Evolutionary conservation across 2,888 invertebrate species (phyloP).

Genomic region (Drosophila colorata): DNA sequence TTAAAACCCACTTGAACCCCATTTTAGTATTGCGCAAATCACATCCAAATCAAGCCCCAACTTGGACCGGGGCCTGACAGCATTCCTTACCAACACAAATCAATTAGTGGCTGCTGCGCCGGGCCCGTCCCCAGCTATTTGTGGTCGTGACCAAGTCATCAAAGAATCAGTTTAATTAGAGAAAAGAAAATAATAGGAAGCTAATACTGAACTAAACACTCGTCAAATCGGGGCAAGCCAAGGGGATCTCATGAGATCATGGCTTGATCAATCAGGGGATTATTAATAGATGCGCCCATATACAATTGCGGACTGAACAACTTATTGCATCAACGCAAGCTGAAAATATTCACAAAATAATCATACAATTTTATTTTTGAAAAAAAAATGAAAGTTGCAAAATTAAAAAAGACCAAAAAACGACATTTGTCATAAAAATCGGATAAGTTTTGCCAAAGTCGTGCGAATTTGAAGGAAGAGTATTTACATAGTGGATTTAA

Average conservation of each 20-base stretch:
- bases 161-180: slow-evolving; percentile 25
- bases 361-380: too few species aligned
- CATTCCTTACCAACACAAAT: slow-evolving; percentile 49
- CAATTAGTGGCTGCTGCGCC: slow-evolving; percentile 38
- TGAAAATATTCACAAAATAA: too few species aligned
- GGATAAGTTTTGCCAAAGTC: too few species aligned
- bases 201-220: not conserved
- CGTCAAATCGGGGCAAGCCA: slow-evolving; percentile 3
- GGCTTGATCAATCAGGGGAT: not conserved
- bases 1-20: slow-evolving; percentile 81
- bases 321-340: too few species aligned
- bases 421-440: too few species aligned
- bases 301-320: too few species aligned
- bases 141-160: slow-evolving; percentile 40
- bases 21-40: slow-evolving; percentile 74
- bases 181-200: not conserved
- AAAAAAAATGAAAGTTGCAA: too few species aligned
- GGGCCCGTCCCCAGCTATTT: slow-evolving; percentile 29
- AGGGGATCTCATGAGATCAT: not conserved
- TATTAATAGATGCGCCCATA: not conserved
- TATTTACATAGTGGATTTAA: too few species aligned
- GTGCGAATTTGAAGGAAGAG: too few species aligned
- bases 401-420: too few species aligned
- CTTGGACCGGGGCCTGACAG: slow-evolving; percentile 49
- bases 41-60: slow-evolving; percentile 49